Evolutionary conservation across 2,888 invertebrate species (phyloP), one percentile per base, ranked within the genome.

Genomic region (Hofmannophila pseudospretella): DNA sequence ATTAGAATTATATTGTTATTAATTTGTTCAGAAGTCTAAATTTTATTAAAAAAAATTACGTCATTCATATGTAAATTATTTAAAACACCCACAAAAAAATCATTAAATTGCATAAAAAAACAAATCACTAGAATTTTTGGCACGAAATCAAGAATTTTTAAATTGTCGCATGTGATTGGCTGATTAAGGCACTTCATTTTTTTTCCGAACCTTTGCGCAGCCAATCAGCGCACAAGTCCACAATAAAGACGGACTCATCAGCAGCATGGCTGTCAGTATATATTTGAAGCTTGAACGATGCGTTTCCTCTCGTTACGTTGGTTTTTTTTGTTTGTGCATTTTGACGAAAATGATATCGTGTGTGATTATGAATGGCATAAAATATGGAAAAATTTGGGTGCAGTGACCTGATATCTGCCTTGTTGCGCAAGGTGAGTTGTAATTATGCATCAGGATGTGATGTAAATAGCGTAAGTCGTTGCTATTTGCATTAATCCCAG

Each of bases 201-300:
- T 78, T 78, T 76, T 73, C 65, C 55, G 49, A 47, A 40, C 54
- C 44, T 36, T 39, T 45, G 62, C 68, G 76, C 68, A 64, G 77
- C 92, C 92, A 92, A 92, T 92, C 88, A 82, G 88, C 87, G 79
- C 61, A 64, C 86, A 88, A 89, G 88, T 86, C 88, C 88, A 89
- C 90, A 90, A 92, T 92, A 93, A 94, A 94, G 92, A 91, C 91
- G 90, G 91, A 90, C 91, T 91, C 91, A 90, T 90, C 90, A 89
- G 90, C 93, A 94, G 93, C 91, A 95, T 95, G 94, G 95, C 94
- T 94, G 95, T 93, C 96, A 96, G 95, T 97, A 96, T 96, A 96
- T 94, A 96, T 95, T 93, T 94, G 94, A 93, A 91, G 90, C 90
- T 91, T 90, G 90, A 85, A 91, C 89, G 90, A 94, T 94, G 93